These are phyloP conservation scores for Amphipoea lucens DNA, from an alignment of 2,888 invertebrate genomes.

Conservation along the genomic window DNA sequence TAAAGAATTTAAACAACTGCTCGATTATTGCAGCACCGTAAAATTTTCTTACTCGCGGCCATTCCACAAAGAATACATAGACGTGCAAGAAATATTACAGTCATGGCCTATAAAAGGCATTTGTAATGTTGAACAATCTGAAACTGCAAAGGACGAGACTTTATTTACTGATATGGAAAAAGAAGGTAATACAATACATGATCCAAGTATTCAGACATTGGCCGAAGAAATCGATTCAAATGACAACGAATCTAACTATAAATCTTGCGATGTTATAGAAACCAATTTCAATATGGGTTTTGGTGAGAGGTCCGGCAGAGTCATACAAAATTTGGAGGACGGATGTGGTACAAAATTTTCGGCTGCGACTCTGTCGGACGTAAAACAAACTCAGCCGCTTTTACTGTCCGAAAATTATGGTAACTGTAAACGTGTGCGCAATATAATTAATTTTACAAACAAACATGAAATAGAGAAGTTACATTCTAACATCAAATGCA, in stretches of 20 bases:
- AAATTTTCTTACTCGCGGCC: conserved; percentile 84
- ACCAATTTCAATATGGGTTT: conserved; percentile 89
- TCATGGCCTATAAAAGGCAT: conserved; percentile 79
- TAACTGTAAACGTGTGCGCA: conserved; percentile 61
- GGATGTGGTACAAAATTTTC: conserved; percentile 84
- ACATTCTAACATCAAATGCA: conserved; percentile 73
- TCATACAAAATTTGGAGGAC: conserved; percentile 86
- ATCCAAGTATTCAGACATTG: conserved; percentile 78
- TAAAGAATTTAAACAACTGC: conserved; percentile 79
- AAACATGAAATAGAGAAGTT: conserved; percentile 73
- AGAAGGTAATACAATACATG: conserved; percentile 55
- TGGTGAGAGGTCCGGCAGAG: conserved; percentile 91
- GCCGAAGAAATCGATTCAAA: conserved; percentile 80
- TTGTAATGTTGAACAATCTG: conserved; percentile 45
- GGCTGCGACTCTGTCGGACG: conserved; percentile 91
- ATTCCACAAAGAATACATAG: conserved; percentile 82
- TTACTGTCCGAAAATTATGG: conserved; percentile 79
- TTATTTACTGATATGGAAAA: conserved; percentile 73
- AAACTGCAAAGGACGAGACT: conserved; percentile 61
- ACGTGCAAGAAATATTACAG: conserved; percentile 74
- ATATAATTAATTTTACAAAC: conserved; percentile 51
- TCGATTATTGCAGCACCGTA: conserved; percentile 81
- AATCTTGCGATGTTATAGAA: conserved; percentile 74
- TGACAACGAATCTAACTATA: conserved; percentile 70
- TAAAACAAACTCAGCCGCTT: conserved; percentile 89